Conservation (phyloP, 2,113 vertebrate genomes). For the Gnathonemus longibarbis region DNA sequence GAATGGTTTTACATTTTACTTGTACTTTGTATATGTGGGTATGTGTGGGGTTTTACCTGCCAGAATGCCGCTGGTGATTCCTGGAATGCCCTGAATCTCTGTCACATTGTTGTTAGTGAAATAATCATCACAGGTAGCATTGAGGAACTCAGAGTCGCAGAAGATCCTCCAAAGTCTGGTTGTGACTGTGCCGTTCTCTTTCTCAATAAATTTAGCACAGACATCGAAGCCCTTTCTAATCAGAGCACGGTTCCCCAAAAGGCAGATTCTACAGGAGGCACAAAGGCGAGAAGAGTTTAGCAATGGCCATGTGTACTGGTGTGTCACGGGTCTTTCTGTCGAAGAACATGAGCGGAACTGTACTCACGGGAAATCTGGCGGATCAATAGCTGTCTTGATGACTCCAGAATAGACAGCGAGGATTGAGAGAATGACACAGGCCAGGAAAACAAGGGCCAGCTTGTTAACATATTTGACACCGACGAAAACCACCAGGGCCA, state of each 20-base stretch:
- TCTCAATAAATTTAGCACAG: slow-evolving; percentile 83
- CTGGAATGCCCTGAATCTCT: slow-evolving; percentile 88
- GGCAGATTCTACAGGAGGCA: slow-evolving; percentile 70
- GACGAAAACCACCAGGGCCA: slow-evolving; percentile 90
- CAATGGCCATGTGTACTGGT: not conserved
- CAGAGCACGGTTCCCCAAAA: slow-evolving; percentile 90
- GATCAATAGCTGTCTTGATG: slow-evolving; percentile 87
- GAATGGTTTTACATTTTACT: not conserved
- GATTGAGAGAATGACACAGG: slow-evolving; percentile 94
- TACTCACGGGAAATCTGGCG: slow-evolving; percentile 91
- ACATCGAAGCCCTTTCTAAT: slow-evolving; percentile 77
- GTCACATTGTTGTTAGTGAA: slow-evolving; percentile 84
- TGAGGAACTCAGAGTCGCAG: slow-evolving; percentile 86
- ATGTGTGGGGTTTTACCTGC: slow-evolving; percentile 58
- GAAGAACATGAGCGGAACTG: not conserved
- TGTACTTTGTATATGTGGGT: not conserved
- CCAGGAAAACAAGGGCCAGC: slow-evolving; percentile 88
- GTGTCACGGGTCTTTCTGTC: too few species aligned
- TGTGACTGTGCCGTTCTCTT: slow-evolving; percentile 82
- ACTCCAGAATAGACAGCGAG: slow-evolving; percentile 88
- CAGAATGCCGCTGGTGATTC: slow-evolving; percentile 84
- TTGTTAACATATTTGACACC: slow-evolving; percentile 98
- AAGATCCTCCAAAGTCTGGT: slow-evolving; percentile 88
- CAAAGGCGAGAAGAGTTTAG: not conserved
- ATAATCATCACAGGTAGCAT: slow-evolving; percentile 90